Base-by-base conservation (phyloP, 2,888 invertebrate species). In the Dasysyrphus tricinctus region DNA sequence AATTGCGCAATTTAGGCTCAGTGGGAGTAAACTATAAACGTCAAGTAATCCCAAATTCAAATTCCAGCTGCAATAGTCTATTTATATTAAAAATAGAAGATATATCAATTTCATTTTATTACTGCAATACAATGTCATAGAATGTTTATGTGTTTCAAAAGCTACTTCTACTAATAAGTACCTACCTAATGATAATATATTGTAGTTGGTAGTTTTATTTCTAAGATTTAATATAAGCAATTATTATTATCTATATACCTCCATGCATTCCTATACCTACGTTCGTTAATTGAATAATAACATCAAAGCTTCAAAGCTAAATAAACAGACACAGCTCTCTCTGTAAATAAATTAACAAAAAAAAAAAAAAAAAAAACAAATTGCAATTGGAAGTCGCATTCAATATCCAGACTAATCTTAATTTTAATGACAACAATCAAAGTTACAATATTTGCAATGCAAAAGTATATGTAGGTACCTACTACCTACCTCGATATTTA, bases 271-370 rank as follows among this genome's bases (percentile, higher is more conserved):
- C 34, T 37, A n/a, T n/a, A n/a, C n/a, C n/a, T n/a, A 37, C 37
- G 9, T 67, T 19, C 12, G 34, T 49, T 67, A 67, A 67, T 67
- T 51, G 37, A 67, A 67, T 37, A 44, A 37, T 67, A 34, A 16
- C 67, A 19, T 67, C 34, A 67, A 49, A 63, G 63, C 44, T 63
- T 67, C 34, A 67, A 49, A 63, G 63, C 44, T 63, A 24, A 24
- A 11, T 49, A 34, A 51, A 49, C 67, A 67, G 8, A 49, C 19
- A 67, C 6, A 67, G 19, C 24, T 39, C 34, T 39, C 16, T 34
- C 34, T 39, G 24, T 24, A 63, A 42, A 44, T 42, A 42, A 24
- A 42, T 37, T 6, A 61, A 24, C 39, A 19, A 37, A 59, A 59
- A 5, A 19, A 61, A 24, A 61, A 19, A 37, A 59, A 59, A 5